Conservation (phyloP, 2,888 invertebrate genomes). For the Linnaemya vulpina region DNA sequence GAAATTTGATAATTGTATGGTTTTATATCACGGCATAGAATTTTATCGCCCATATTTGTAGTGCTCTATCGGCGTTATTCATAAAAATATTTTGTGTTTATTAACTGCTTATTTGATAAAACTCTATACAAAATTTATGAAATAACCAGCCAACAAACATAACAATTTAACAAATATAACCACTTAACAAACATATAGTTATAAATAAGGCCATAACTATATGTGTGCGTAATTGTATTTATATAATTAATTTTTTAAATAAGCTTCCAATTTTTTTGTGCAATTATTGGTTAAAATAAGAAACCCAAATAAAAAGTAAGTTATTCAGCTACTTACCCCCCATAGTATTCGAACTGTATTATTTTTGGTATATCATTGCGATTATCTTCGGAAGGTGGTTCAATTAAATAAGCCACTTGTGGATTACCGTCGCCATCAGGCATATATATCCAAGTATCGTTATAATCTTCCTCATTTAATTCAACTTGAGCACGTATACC, state of each 20-base stretch:
- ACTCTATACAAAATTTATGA: too few relatives aligned
- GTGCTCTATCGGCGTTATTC: background rate
- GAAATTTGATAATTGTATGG: background rate
- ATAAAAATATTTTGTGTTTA: too few relatives aligned
- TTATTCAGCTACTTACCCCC: conserved; percentile 74
- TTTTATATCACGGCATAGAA: background rate
- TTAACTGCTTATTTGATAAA: too few relatives aligned
- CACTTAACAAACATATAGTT: too few relatives aligned
- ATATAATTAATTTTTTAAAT: too few relatives aligned
- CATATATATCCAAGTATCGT: conserved; percentile 83
- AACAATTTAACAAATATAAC: too few relatives aligned
- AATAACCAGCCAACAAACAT: too few relatives aligned
- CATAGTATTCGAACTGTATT: conserved; percentile 80
- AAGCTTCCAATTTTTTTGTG: background rate
- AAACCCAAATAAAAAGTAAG: background rate
- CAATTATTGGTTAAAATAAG: background rate
- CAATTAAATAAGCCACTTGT: conserved; percentile 81
- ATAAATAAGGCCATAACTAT: too few relatives aligned
- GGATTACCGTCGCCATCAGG: conserved; percentile 82
- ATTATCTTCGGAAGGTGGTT: conserved; percentile 78
- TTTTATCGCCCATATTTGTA: too few relatives aligned
- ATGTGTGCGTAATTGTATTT: too few relatives aligned
- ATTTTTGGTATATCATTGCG: conserved; percentile 76
- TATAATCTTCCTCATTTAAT: conserved; percentile 81
- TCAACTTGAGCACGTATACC: conserved; percentile 79